Conservation (phyloP, 2,888 invertebrate species). For the Brenthis ino region DNA sequence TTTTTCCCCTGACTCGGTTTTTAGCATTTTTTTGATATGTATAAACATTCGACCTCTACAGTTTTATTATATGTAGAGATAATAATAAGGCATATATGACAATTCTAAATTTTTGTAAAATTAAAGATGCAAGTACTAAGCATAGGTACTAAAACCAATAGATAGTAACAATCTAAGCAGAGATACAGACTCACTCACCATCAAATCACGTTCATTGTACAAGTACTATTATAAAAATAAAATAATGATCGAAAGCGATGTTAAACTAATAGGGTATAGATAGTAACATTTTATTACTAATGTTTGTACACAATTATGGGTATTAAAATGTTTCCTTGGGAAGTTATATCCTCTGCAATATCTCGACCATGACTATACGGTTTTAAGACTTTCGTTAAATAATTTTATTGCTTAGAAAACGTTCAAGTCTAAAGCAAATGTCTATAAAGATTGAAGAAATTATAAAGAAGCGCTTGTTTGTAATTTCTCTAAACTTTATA, state of each 20-base stretch:
- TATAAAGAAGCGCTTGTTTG: not conserved
- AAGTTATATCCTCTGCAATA: conserved; percentile 14
- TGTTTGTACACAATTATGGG: conserved; percentile 15
- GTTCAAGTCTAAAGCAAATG: conserved; percentile 1
- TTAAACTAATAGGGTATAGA: conserved; percentile 10
- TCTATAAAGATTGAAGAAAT: not conserved
- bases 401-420: conserved; percentile 19
- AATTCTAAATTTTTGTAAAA: too few relatives aligned
- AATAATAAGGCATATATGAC: too few relatives aligned
- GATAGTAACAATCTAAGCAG: too few relatives aligned
- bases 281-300: conserved; percentile 9
- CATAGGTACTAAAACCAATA: too few relatives aligned
- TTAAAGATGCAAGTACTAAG: too few relatives aligned
- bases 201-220: not conserved
- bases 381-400: conserved; percentile 20
- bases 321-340: conserved; percentile 16
- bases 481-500: too few relatives aligned
- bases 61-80: too few relatives aligned
- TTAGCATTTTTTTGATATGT: too few relatives aligned
- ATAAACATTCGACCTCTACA: too few relatives aligned
- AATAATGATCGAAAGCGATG: conserved; percentile 6
- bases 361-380: conserved; percentile 12
- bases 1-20: too few relatives aligned
- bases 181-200: too few relatives aligned
- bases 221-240: not conserved